Evolutionary conservation across 2,113 vertebrate species (phyloP), one percentile per base, ranked within the genome.

Genomic region (Morphnarchus princeps): DNA sequence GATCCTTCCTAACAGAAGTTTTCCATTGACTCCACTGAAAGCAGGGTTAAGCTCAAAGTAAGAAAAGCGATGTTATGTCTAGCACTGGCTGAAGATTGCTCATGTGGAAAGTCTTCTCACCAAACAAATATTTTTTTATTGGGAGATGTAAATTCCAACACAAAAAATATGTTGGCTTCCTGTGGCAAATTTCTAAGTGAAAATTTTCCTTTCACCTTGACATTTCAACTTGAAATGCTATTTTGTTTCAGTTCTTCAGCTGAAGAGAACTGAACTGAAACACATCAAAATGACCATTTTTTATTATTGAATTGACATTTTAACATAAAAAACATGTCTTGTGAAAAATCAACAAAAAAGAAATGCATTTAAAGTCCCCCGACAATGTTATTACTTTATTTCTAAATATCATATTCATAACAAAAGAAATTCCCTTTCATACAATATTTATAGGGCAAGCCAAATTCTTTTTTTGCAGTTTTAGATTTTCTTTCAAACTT

Each of bases 391-490:
- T 78, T 87, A 82, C 59, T 81, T 49, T 91, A 87, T 91, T 93
- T 84, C 65, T 89, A 93, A 94, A 96, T 71, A 92, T 67, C 55
- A 84, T 90, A 81, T 66, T 93, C 42, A 93, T 82, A 95, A 82
- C n/a, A 89, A 95, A 93, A 96, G 45, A 93, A 94, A 76, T 80
- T 87, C 34, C 61, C 57, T 71, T 95, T 93, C 54, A 85, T 72
- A 67, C 25, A 91, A 38, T 87, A 90, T 89, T 92, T 89, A 78
- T 49, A 89, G 12, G 72, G 59, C 50, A 94, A 81, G 76, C 6
- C 3, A 8, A 65, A 76, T 85, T 78, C 0, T 76, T 63, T 57
- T 79, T 65, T 57, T 57, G 5, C 52, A 81, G 58, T 62, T 95
- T 86, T 11, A 95, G n/a, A 84, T 94, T 87, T 87, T 89, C 65